Base-by-base conservation (phyloP, 53 echinoderm and acorn worm genomes). In the Henricia sp. region DNA sequence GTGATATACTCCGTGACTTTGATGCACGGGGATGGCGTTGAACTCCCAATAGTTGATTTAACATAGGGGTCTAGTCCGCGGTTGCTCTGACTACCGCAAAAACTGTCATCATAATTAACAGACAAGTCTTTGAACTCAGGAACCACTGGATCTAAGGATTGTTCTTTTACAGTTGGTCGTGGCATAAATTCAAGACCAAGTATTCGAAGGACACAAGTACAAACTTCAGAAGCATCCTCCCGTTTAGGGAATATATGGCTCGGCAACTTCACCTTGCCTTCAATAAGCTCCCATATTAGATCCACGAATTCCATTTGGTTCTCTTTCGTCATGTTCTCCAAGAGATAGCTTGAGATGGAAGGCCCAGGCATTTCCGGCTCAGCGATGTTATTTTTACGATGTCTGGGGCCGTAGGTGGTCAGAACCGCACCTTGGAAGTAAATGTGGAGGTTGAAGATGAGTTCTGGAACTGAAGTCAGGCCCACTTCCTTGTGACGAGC, bases 351-450 rank as follows among this genome's bases (percentile, higher is more conserved):
- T 48, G 67, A 65, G 11, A 93, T 72, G 35, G 88, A 91, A 11
- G 93, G 89, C 3, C 96, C 93, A 4, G 77, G 74, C 43, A 78
- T 51, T 3, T 87, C 91, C 6, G 93, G 96, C 62, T 91, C 84
- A 13, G 87, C 63, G 67, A 87, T 57, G 56, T 84, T 69, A 1
- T 87, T 72, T 6, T 70, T 62, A 51, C 83, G 73, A 67, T 96
- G 93, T 23, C 93, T 50, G 23, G 93, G 93, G 1, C 96, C 96
- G 53, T 88, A 91, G 13, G 93, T 93, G 87, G 88, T 89, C 11
- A 96, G 76, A 0, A 91, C 89, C 0, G 93, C 91, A 13, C 96
- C 96, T 52, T 91, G 86, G 72, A 93, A 93, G 83, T 93, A 93
- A 64, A 96, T 90, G 84, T 52, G 85, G 51, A 91, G 70, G 43